Evolutionary conservation across 2,888 invertebrate species (phyloP).

Genomic region (Petrophora chlorosata): DNA sequence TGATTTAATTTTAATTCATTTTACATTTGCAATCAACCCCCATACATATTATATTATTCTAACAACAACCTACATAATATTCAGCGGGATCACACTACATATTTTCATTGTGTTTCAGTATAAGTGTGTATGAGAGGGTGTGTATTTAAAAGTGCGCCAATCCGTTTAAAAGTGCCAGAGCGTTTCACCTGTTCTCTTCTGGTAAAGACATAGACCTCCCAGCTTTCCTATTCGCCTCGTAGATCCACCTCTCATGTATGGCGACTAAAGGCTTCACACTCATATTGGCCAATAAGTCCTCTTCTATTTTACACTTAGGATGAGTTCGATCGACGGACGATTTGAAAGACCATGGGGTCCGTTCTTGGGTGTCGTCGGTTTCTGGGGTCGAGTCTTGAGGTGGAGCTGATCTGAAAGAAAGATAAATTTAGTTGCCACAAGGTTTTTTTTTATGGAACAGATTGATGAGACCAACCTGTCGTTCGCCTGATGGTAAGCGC

Average conservation of each 20-base stretch:
- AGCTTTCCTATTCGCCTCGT: constrained; percentile 71
- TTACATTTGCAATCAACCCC: too few relatives aligned
- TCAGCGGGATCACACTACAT: too few relatives aligned
- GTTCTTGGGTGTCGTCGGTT: constrained; percentile 47
- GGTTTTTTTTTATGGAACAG: too few relatives aligned
- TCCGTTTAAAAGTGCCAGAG: too few relatives aligned
- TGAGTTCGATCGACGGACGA: constrained; percentile 36
- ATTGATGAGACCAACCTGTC: too few relatives aligned
- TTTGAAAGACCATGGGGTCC: constrained; percentile 52
- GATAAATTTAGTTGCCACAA: not conserved
- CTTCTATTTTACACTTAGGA: constrained; percentile 50
- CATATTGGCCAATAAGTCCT: constrained; percentile 63
- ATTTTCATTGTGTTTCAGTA: too few relatives aligned
- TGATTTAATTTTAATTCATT: too few relatives aligned
- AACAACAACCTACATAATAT: too few relatives aligned
- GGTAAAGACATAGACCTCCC: constrained; percentile 70
- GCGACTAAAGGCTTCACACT: constrained; percentile 77
- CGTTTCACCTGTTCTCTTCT: constrained; percentile 64
- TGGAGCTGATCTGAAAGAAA: constrained; percentile 42
- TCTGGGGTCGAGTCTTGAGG: constrained; percentile 51
- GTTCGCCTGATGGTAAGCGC: too few relatives aligned
- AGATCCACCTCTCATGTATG: constrained; percentile 78
- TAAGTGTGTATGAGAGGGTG: too few relatives aligned
- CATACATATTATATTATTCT: too few relatives aligned
- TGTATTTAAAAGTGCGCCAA: too few relatives aligned